Evolutionary conservation across 2,797 vertebrate genomes (phyloP).

Genomic region (Myotis planiceps): DNA sequence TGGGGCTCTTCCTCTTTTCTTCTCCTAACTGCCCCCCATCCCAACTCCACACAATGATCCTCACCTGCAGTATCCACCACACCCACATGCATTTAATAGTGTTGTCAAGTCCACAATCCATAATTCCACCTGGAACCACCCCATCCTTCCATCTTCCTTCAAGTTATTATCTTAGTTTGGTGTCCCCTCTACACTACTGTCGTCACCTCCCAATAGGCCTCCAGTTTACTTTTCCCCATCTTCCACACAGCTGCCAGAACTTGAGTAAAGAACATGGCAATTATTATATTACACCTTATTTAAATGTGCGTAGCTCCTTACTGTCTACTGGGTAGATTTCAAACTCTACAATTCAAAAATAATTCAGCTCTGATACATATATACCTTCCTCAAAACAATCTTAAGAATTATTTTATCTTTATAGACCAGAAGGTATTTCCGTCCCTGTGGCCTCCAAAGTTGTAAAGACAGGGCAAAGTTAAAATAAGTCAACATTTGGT

Average conservation of each 20-base stretch:
- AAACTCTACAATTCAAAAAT: slow-evolving; percentile 20
- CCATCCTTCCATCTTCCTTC: not conserved
- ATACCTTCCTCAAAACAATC: not conserved
- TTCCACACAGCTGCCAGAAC: not conserved
- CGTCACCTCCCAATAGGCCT: not conserved
- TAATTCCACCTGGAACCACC: not conserved
- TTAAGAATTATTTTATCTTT: slow-evolving; percentile 29
- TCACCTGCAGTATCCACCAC: not conserved
- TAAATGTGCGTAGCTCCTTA: not conserved
- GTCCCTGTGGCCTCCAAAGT: not conserved
- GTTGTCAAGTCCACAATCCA: not conserved
- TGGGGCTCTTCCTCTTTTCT: not conserved
- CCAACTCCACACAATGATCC: not conserved
- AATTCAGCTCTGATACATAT: not conserved
- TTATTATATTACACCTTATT: not conserved
- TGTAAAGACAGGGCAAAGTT: not conserved
- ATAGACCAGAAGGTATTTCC: slow-evolving; percentile 4
- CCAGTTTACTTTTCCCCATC: not conserved
- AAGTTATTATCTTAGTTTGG: not conserved
- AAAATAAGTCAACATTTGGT: slow-evolving; percentile 22
- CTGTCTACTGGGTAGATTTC: not conserved
- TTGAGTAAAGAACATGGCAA: not conserved
- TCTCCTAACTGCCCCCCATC: not conserved
- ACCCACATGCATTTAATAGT: not conserved
- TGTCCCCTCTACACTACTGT: not conserved